Evolutionary conservation across 2,113 vertebrate species (phyloP), one percentile per base, ranked within the genome.

Genomic region (Trichomycterus rosablanca): DNA sequence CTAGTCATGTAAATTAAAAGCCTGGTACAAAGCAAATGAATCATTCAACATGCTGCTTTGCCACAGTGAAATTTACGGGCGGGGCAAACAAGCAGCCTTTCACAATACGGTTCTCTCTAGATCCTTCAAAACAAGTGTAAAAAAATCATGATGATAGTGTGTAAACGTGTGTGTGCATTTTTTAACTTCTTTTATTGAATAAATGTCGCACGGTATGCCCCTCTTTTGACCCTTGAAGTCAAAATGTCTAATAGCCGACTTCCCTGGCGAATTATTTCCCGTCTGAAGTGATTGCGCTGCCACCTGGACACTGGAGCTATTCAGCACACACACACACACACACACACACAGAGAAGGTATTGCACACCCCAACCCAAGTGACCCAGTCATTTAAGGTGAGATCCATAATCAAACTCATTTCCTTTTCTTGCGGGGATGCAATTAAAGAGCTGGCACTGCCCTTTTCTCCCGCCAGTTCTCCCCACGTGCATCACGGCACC

Each of bases 1-100:
- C 55, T n/a, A n/a, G n/a, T n/a, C n/a, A n/a, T n/a, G n/a, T 58
- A 44, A 62, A 67, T 71, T 66, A 71, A 71, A 58, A 52, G 59
- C 28, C 44, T 56, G 44, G 42, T 57, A 23, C 45, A 39, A 20
- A 42, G 53, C 59, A 72, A 58, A 67, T 67, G 40, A 72, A 58
- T 42, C 42, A 67, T 59, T 67, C 52, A 62, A 51, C 52, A 66
- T 14, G 15, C 26, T 2, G 46, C 44, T 23, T 40, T 53, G 43
- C 26, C 44, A 45, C 23, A 59, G 45, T 40, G 59, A 34, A 42
- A 65, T 52, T 60, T 70, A 70, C 46, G 34, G 48, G 59, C 46
- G 34, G 48, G 59, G 63, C 59, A 72, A 59, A 66, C 69, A 49
- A 43, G 69, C 63, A 45, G 32, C 30, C 7, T 61, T 56, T 58